A percentile compares a stretch with the other conserved stretches of the same genome.
Evolutionary conservation across 1,140 invertebrate genomes (phyloP).

Genomic region (Hyles vespertilio): DNA sequence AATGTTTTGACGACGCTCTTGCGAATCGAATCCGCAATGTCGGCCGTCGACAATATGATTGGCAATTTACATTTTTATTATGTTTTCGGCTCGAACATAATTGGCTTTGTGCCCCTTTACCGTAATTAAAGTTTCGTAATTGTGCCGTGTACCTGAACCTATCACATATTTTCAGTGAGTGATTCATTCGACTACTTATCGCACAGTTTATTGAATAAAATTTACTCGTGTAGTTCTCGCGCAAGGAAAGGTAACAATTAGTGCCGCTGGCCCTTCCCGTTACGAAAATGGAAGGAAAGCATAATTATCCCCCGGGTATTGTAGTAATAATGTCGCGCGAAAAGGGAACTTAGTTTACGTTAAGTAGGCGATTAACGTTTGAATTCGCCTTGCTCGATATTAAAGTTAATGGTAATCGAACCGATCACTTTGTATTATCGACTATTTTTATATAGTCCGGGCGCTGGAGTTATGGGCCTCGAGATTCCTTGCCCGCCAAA

Average conservation of each 20-base stretch:
- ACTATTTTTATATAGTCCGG: too few relatives aligned
- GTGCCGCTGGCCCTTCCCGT: too few relatives aligned
- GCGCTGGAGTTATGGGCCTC: background rate
- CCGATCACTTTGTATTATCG: too few relatives aligned
- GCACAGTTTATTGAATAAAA: too few relatives aligned
- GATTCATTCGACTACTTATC: too few relatives aligned
- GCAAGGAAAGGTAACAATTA: too few relatives aligned
- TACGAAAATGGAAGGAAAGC: too few relatives aligned
- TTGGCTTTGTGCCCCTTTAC: slow-evolving; percentile 19
- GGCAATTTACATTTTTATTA: slow-evolving; percentile 31
- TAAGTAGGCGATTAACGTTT: background rate
- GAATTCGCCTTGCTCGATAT: background rate
- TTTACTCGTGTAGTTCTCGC: too few relatives aligned
- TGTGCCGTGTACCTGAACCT: background rate
- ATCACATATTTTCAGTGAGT: background rate
- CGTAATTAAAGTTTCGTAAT: slow-evolving; percentile 13
- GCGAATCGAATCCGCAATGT: slow-evolving; percentile 18
- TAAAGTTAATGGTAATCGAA: background rate
- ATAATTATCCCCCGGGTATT: too few relatives aligned
- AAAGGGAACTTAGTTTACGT: background rate
- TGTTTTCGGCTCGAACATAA: slow-evolving; percentile 18
- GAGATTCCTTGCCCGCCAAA: slow-evolving; percentile 7
- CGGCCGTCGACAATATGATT: slow-evolving; percentile 19
- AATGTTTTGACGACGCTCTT: slow-evolving; percentile 11
- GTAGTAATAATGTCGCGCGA: too few relatives aligned